phyloP scores from a whole-genome alignment of 2,888 invertebrate genomes.

The Antheraea assamensis region DNA sequence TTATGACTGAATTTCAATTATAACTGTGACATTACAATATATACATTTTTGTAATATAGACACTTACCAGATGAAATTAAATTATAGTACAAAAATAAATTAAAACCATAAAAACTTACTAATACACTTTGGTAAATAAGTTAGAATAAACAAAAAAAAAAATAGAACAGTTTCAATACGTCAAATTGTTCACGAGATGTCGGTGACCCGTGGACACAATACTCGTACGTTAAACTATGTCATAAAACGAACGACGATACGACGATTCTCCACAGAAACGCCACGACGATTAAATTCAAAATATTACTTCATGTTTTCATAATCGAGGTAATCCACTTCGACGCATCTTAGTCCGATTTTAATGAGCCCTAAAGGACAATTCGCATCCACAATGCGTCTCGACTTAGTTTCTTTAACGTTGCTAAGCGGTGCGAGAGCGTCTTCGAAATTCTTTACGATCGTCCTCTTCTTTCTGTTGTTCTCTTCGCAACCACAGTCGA shows the following conservation, averaged over 20 bases:
- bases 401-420: neutral
- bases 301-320: neutral
- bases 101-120: neutral
- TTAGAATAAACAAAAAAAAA: neutral
- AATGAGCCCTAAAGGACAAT: neutral
- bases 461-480: constrained; percentile 41
- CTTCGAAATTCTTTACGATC: constrained; percentile 20
- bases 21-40: neutral
- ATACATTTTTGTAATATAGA: neutral
- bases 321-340: neutral
- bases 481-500: constrained; percentile 39
- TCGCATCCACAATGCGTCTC: neutral
- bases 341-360: neutral
- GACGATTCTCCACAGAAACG: neutral
- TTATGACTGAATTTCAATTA: too few relatives aligned
- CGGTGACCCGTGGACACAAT: neutral
- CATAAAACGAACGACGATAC: neutral
- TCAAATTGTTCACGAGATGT: neutral
- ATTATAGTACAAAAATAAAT: neutral
- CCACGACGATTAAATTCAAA: neutral
- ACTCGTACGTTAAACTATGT: neutral
- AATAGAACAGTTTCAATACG: neutral
- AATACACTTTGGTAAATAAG: neutral
- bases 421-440: neutral
- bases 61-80: neutral